Conservation (phyloP, 1,140 invertebrate species). For the Chymomyza costata region DNA sequence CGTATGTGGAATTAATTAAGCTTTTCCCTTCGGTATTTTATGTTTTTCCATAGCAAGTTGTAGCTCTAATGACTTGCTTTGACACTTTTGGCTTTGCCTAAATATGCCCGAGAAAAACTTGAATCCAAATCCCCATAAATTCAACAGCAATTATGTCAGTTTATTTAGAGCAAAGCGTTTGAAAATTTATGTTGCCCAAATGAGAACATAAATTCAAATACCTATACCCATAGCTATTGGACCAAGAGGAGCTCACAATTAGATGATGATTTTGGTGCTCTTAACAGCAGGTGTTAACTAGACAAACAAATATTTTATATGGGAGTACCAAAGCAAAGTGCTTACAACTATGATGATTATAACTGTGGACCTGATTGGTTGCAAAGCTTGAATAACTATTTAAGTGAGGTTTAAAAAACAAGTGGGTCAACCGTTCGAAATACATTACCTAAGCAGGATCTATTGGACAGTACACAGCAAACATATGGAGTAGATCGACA, state of each 20-base stretch:
- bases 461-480: too few relatives aligned
- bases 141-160: slow-evolving; percentile 69
- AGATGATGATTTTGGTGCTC: slow-evolving; percentile 60
- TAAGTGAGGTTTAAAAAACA: too few relatives aligned
- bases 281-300: slow-evolving; percentile 71
- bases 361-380: too few relatives aligned
- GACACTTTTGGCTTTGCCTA: slow-evolving; percentile 68
- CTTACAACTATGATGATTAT: too few relatives aligned
- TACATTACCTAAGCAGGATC: too few relatives aligned
- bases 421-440: too few relatives aligned
- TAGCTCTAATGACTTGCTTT: slow-evolving; percentile 70
- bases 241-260: slow-evolving; percentile 57
- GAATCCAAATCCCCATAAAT: slow-evolving; percentile 46
- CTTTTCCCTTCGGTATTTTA: slow-evolving; percentile 7
- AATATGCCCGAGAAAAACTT: slow-evolving; percentile 34
- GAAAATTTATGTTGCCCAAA: slow-evolving; percentile 53
- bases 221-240: slow-evolving; percentile 1
- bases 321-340: too few relatives aligned
- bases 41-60: slow-evolving; percentile 8
- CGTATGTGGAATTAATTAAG: slow-evolving; percentile 63
- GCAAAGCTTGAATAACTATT: too few relatives aligned
- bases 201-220: slow-evolving; percentile 14
- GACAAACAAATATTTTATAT: slow-evolving; percentile 33
- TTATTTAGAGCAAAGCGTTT: slow-evolving; percentile 70
- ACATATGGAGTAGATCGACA: too few relatives aligned